Evolutionary conservation across 2,888 invertebrate species (phyloP).

Genomic region (Netelia melanura): DNA sequence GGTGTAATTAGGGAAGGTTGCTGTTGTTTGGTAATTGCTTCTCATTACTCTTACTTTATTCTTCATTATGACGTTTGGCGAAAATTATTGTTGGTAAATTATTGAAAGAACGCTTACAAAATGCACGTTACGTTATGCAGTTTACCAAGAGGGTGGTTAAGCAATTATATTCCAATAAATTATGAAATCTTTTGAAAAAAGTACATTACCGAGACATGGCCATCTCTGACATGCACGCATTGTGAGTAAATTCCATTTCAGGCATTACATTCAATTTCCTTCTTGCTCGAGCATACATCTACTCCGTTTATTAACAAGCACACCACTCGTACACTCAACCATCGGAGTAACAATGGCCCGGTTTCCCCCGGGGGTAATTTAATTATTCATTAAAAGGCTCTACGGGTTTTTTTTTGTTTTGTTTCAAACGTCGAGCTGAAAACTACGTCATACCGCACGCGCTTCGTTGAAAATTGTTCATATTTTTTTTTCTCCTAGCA

Average conservation of each 20-base stretch:
- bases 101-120: too few relatives aligned
- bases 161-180: too few relatives aligned
- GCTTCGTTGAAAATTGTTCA: not conserved
- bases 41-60: too few relatives aligned
- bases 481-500: not conserved
- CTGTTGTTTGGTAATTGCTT: too few relatives aligned
- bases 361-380: not conserved
- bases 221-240: not conserved
- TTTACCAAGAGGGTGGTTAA: too few relatives aligned
- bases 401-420: not conserved
- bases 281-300: not conserved
- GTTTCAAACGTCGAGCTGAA: not conserved
- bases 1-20: too few relatives aligned
- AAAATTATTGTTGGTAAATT: too few relatives aligned
- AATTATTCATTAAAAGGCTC: slow-evolving; percentile 7
- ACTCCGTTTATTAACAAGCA: not conserved
- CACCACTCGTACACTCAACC: not conserved
- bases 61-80: too few relatives aligned
- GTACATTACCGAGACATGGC: not conserved
- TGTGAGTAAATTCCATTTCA: slow-evolving; percentile 5
- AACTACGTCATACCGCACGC: not conserved
- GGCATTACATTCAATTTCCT: slow-evolving; percentile 28
- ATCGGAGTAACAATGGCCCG: not conserved
- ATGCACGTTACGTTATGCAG: too few relatives aligned
- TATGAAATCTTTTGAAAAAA: too few relatives aligned